Conservation (phyloP, 2,113 vertebrate genomes). For the Ceyx cyanopectus region DNA sequence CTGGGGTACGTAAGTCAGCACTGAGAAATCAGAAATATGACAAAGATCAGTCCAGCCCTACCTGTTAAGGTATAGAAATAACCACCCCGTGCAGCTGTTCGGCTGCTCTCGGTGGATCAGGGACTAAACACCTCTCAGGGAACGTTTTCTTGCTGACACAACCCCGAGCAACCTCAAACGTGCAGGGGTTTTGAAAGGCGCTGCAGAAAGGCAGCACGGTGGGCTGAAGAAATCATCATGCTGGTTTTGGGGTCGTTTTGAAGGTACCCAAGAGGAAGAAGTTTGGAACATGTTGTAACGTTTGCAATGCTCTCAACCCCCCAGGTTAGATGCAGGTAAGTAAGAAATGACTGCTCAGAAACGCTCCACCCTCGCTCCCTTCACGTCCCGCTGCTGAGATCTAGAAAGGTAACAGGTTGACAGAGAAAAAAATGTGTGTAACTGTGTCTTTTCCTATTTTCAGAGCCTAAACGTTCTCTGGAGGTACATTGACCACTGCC, state of each 20-base stretch:
- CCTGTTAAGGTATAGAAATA: not conserved
- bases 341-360: not conserved
- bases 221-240: not conserved
- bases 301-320: accelerated
- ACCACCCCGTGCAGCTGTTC: not conserved
- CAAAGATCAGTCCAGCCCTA: not conserved
- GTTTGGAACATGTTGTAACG: not conserved
- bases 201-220: not conserved
- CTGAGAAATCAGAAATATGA: not conserved
- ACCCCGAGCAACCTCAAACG: not conserved
- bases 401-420: not conserved
- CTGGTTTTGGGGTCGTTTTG: not conserved
- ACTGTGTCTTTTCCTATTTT: not conserved
- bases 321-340: not conserved
- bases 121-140: not conserved
- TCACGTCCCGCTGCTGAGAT: not conserved
- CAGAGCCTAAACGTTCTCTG: not conserved
- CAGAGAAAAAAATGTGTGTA: accelerated
- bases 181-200: accelerated
- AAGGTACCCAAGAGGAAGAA: not conserved
- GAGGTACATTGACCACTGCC: accelerated
- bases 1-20: not conserved
- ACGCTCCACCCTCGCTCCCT: not conserved
- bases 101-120: not conserved
- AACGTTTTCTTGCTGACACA: not conserved